Base-by-base conservation (phyloP, 2,888 invertebrate species). In the Dexiosoma caninum region DNA sequence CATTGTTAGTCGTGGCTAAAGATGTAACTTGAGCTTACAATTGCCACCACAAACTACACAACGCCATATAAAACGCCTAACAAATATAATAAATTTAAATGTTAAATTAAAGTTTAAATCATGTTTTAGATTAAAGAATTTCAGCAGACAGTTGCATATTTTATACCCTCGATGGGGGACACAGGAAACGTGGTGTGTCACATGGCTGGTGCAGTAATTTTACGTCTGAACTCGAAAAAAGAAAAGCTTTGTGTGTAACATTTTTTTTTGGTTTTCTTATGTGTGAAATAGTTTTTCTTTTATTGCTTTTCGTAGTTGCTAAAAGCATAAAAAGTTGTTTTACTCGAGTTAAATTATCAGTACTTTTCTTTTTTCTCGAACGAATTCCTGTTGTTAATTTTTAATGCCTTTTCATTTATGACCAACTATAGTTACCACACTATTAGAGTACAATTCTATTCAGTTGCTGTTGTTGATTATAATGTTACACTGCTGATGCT, bases 341-440 rank as follows among this genome's bases (percentile, higher is more conserved):
- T 30, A 55, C 7, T 46, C 53, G n/a, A n/a, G n/a, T n/a, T n/a
- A n/a, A n/a, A n/a, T n/a, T n/a, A n/a, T n/a, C n/a, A n/a, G n/a
- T 44, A 37, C 35, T 16, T 27, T 66, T 42, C n/a, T 55, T 49
- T 27, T 19, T 42, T n/a, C 5, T 53, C 1, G 2, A 42, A 12
- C 6, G 2, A 42, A 12, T 3, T 71, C 37, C 37, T 62, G 37
- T 71, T 59, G 64, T 71, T 71, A 42, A 55, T 67, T 69, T 40
- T 77, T 77, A 77, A 77, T 81, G 62, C 51, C 32, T 66, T 51
- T 64, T 37, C 77, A 74, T 77, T 81, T 74, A 81, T 69, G 81
- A 51, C 72, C 81, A 81, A 72, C 72, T 46, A 27, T 30, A 64
- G 51, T 74, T 74, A 66, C 77, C 81, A 74, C 81, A 72, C 57